phyloP scores from a whole-genome alignment of 2,113 vertebrate genomes.

The Cheirogaleus medius region DNA sequence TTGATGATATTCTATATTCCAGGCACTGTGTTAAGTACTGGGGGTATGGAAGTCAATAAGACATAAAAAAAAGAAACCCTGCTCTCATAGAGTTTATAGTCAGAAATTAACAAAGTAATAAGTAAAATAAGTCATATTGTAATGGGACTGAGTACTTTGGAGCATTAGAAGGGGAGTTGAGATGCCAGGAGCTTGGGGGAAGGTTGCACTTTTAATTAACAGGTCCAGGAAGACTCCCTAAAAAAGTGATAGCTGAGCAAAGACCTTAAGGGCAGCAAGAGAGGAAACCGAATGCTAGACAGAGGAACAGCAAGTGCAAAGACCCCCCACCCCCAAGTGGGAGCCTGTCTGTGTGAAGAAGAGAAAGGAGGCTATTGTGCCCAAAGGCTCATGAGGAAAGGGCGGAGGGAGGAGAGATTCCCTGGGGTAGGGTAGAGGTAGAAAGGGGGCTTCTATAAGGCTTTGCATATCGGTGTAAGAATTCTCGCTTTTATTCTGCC shows the following conservation, averaged over 20 bases:
- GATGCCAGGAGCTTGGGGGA: not conserved
- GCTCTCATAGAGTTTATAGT: not conserved
- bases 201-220: not conserved
- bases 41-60: not conserved
- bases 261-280: not conserved
- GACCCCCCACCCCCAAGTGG: not conserved
- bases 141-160: not conserved
- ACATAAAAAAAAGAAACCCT: not conserved
- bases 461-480: not conserved
- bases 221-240: not conserved
- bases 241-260: not conserved
- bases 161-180: not conserved
- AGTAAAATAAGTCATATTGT: not conserved
- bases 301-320: not conserved
- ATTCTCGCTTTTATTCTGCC: not conserved
- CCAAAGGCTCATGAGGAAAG: not conserved
- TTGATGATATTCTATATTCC: not conserved
- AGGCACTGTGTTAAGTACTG: not conserved
- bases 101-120: not conserved
- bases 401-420: not conserved
- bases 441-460: not conserved
- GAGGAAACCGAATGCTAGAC: not conserved
- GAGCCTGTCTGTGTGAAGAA: not conserved
- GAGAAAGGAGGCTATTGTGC: not conserved
- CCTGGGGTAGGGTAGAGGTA: fast-evolving